Evolutionary conservation across 2,888 invertebrate genomes (phyloP).

Genomic region (Mesorhabditis sp.): DNA sequence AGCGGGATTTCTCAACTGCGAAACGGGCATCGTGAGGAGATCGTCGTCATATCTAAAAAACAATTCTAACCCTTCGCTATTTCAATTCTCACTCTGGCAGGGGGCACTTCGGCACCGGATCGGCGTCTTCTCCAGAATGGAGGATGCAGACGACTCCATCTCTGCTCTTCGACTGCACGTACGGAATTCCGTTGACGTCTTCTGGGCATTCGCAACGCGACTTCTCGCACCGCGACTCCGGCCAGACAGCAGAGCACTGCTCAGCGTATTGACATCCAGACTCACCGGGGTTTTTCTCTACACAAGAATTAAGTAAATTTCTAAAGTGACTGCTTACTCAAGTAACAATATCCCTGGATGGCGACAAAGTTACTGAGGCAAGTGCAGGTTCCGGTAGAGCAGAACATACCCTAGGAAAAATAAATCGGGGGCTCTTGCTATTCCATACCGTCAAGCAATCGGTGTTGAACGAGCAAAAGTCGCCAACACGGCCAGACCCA

Average conservation of each 20-base stretch:
- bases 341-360: slow-evolving; percentile 56
- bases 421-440: neutral
- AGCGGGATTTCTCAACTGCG: slow-evolving; percentile 54
- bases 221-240: slow-evolving; percentile 53
- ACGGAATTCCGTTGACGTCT: slow-evolving; percentile 56
- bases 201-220: slow-evolving; percentile 56
- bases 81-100: slow-evolving; percentile 24
- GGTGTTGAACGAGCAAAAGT: slow-evolving; percentile 57
- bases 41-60: slow-evolving; percentile 55
- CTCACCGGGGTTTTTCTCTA: slow-evolving; percentile 56
- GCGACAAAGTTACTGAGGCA: slow-evolving; percentile 57
- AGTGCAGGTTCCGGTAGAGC: slow-evolving; percentile 55
- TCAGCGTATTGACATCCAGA: slow-evolving; percentile 55
- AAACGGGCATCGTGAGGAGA: slow-evolving; percentile 55
- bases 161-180: slow-evolving; percentile 51
- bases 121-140: slow-evolving; percentile 56
- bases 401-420: slow-evolving; percentile 54
- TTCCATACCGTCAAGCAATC: slow-evolving; percentile 52
- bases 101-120: slow-evolving; percentile 50
- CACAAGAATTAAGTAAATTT: slow-evolving; percentile 8
- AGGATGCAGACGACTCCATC: slow-evolving; percentile 56
- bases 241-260: slow-evolving; percentile 56
- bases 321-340: slow-evolving; percentile 29
- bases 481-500: slow-evolving; percentile 56
- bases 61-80: slow-evolving; percentile 24